Conservation (phyloP, 1,140 invertebrate species). For the Cephus cinctus region DNA sequence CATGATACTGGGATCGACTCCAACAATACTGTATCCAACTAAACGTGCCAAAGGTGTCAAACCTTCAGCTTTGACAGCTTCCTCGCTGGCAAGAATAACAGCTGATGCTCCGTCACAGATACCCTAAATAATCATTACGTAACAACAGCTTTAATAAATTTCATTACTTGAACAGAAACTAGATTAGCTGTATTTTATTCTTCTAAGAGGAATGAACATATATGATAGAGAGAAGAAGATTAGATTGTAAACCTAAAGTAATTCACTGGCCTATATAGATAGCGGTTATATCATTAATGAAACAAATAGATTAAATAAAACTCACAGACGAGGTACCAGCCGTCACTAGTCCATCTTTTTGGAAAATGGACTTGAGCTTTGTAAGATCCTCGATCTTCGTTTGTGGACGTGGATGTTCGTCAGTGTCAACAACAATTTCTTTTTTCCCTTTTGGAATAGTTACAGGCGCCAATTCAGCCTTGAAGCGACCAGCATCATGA, state of each 20-base stretch:
- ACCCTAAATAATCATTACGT: slow-evolving; percentile 67
- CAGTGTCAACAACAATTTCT: slow-evolving; percentile 74
- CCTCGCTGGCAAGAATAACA: slow-evolving; percentile 87
- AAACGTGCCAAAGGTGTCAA: slow-evolving; percentile 78
- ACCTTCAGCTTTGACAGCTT: slow-evolving; percentile 77
- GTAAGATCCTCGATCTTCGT: slow-evolving; percentile 82
- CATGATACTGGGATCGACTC: slow-evolving; percentile 85
- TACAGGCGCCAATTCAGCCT: slow-evolving; percentile 87
- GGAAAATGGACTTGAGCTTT: slow-evolving; percentile 88
- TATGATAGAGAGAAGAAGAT: slow-evolving; percentile 1
- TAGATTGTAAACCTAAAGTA: too few relatives aligned
- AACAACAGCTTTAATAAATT: neutral
- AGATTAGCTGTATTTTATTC: too few relatives aligned
- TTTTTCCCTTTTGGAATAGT: slow-evolving; percentile 82
- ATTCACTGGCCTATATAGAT: too few relatives aligned
- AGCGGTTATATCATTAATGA: slow-evolving; percentile 8
- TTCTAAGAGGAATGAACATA: too few relatives aligned
- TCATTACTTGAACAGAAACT: neutral
- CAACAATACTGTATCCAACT: slow-evolving; percentile 73
- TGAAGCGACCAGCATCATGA: slow-evolving; percentile 84
- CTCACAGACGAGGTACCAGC: slow-evolving; percentile 93
- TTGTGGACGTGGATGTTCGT: slow-evolving; percentile 93
- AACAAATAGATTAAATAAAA: slow-evolving; percentile 19
- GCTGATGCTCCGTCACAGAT: slow-evolving; percentile 95
- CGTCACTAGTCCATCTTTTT: slow-evolving; percentile 94